Percentiles rank a stretch among this genome's conserved stretches.
phyloP scores from a whole-genome alignment of 2,888 invertebrate genomes.

The Megastigmus dorsalis region DNA sequence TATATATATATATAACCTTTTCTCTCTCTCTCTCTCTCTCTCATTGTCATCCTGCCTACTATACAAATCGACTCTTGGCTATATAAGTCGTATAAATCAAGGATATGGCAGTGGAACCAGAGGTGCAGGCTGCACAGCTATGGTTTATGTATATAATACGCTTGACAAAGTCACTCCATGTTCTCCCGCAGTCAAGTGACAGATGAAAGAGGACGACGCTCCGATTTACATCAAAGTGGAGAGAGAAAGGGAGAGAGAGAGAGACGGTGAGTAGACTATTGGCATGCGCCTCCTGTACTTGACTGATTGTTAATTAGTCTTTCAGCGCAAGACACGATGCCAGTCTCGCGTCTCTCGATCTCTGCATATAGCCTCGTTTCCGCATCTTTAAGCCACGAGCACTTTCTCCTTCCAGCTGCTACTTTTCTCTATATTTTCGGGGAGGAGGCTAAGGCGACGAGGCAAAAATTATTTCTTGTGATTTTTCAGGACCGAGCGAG shows the following conservation, averaged over 20 bases:
- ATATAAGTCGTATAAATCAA: conserved; percentile 24
- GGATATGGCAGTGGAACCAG: background rate
- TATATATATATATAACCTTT: too few species aligned
- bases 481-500: conserved; percentile 7
- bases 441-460: background rate
- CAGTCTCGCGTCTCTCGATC: too few species aligned
- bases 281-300: conserved; percentile 6
- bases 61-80: background rate
- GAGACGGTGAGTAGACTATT: conserved; percentile 22
- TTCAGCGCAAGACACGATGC: background rate
- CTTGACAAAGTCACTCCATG: background rate
- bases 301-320: conserved; percentile 34
- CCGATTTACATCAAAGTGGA: too few species aligned
- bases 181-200: background rate
- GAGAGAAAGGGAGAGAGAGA: conserved; percentile 18
- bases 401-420: background rate
- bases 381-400: background rate
- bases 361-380: too few species aligned
- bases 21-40: too few species aligned
- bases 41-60: too few species aligned
- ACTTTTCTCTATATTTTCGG: background rate
- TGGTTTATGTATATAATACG: too few species aligned
- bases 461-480: conserved; percentile 35
- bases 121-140: background rate
- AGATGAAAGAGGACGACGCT: background rate